Percentiles rank a stretch among this genome's conserved stretches.
Evolutionary conservation across 2,888 invertebrate species (phyloP).

Genomic region (Platycnemis pennipes): DNA sequence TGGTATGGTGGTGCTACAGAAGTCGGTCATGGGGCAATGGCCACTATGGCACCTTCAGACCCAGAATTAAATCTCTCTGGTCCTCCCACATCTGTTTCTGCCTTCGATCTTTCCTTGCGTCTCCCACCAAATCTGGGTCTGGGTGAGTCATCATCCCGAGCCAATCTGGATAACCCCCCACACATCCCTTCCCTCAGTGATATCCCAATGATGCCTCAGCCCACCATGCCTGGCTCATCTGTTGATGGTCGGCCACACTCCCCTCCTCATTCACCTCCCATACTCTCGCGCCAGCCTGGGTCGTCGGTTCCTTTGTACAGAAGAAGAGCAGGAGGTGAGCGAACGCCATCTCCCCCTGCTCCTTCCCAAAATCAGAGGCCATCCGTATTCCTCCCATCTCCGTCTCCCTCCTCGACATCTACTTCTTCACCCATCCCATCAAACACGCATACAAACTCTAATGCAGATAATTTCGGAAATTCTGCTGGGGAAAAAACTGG

Average conservation of each 20-base stretch:
- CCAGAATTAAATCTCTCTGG: constrained; percentile 60
- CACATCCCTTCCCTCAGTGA: constrained; percentile 44
- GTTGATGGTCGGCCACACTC: constrained; percentile 1
- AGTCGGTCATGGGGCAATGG: constrained; percentile 11
- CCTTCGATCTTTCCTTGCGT: constrained; percentile 42
- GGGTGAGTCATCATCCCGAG: constrained; percentile 19
- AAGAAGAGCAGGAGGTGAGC: constrained; percentile 44
- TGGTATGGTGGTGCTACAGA: constrained; percentile 60
- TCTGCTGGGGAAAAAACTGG: constrained; percentile 63
- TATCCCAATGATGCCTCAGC: constrained; percentile 32
- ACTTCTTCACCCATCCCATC: constrained; percentile 57
- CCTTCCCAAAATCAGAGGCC: not conserved
- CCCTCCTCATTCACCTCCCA: not conserved
- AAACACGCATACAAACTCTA: constrained; percentile 53
- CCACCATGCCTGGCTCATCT: constrained; percentile 1
- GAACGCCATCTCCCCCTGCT: constrained; percentile 25
- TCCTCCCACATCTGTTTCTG: constrained; percentile 51
- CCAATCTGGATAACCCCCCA: constrained; percentile 10
- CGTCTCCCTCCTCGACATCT: constrained; percentile 39
- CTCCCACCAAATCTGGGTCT: constrained; percentile 64
- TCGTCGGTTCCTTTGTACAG: constrained; percentile 54
- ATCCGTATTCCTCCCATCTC: not conserved
- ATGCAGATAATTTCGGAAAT: constrained; percentile 36
- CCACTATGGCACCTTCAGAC: constrained; percentile 18
- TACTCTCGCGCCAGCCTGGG: constrained; percentile 25